Conservation (phyloP, 2,888 invertebrate genomes). For the Nycteola revayana region DNA sequence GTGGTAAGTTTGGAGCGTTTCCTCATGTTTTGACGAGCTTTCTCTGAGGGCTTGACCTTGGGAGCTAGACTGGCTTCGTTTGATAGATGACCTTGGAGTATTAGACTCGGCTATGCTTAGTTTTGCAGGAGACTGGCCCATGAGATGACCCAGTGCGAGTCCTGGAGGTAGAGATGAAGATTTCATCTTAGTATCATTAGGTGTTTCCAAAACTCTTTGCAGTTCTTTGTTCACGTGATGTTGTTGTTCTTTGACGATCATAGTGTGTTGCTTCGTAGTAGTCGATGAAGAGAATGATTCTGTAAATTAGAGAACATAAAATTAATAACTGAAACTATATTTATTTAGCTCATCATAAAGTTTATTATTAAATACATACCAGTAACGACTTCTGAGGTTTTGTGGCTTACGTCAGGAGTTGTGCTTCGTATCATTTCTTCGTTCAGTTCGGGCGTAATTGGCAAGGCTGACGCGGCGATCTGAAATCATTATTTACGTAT, state of each 20-base stretch:
- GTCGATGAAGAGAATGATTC: conserved; percentile 80
- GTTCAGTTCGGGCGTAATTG: conserved; percentile 89
- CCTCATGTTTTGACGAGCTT: conserved; percentile 50
- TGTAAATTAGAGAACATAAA: conserved; percentile 40
- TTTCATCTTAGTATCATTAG: conserved; percentile 81
- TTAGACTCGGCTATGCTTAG: conserved; percentile 73
- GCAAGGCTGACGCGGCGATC: conserved; percentile 83
- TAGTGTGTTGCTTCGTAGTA: conserved; percentile 65
- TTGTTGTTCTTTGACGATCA: conserved; percentile 66
- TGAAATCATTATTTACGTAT: conserved; percentile 50
- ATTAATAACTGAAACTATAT: too few species aligned
- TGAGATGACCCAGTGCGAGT: conserved; percentile 74
- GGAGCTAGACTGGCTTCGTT: conserved; percentile 75
- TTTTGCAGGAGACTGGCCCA: conserved; percentile 76
- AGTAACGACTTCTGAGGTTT: conserved; percentile 76
- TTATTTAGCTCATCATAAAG: too few species aligned
- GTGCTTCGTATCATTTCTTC: conserved; percentile 86
- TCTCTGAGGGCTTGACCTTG: conserved; percentile 69
- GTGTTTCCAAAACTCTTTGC: conserved; percentile 63
- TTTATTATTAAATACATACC: conserved; percentile 40
- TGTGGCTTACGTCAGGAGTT: conserved; percentile 81
- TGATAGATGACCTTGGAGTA: conserved; percentile 71
- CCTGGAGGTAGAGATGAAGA: conserved; percentile 85
- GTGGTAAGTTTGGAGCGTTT: conserved; percentile 46
- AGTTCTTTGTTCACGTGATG: conserved; percentile 64